A percentile compares a stretch with the other conserved stretches of the same genome.
Evolutionary conservation across 2,113 vertebrate genomes (phyloP).

Genomic region (Hippotragus niger): DNA sequence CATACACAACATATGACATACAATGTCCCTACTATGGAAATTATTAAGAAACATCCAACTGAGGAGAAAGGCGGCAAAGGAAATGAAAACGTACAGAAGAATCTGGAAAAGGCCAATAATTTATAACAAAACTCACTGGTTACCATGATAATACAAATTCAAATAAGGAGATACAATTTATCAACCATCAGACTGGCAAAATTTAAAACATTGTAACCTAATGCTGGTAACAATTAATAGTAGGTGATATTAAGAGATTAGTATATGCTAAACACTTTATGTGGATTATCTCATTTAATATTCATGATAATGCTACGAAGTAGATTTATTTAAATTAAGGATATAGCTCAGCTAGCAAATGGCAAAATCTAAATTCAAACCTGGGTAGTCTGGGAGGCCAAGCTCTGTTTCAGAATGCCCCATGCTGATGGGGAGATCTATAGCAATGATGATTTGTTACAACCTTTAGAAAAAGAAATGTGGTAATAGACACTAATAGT

Average conservation of each 20-base stretch:
- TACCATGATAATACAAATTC: neutral
- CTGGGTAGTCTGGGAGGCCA: neutral
- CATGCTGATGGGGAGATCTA: neutral
- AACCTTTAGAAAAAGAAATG: neutral
- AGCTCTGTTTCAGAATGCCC: neutral
- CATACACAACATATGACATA: neutral
- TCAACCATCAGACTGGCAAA: neutral
- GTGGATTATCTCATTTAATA: neutral
- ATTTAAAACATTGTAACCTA: neutral
- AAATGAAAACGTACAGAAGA: neutral
- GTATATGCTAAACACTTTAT: neutral
- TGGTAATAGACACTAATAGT: neutral
- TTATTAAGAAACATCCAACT: constrained; percentile 2
- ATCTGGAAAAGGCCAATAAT: neutral
- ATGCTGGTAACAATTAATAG: neutral
- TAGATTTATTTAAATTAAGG: neutral
- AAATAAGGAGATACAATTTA: neutral
- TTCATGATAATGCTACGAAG: neutral
- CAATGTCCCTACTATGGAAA: neutral
- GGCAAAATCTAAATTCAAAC: neutral
- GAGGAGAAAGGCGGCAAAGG: constrained; percentile 5
- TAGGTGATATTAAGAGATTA: neutral
- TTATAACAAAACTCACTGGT: neutral
- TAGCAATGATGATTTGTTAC: neutral
- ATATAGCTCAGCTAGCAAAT: neutral